Base-by-base conservation (phyloP, 2,113 vertebrate genomes). In the Lagopus muta region DNA sequence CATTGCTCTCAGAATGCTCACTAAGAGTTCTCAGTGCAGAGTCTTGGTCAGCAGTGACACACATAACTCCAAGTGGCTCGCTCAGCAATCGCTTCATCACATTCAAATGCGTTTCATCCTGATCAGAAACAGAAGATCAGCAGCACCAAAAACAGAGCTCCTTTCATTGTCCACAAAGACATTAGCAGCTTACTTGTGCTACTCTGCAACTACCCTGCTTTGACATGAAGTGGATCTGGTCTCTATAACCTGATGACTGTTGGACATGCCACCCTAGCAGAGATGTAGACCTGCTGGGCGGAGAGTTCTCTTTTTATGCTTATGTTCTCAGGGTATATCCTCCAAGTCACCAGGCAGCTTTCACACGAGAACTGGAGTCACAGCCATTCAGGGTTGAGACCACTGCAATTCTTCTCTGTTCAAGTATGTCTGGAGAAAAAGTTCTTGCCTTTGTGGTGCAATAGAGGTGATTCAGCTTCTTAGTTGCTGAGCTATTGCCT, bases 111-210 rank as follows among this genome's bases (percentile, higher is more conserved):
- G 1, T 77, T 91, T 87, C 24, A 67, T 70, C 74, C 62, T 85
- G 62, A 87, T 64, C 54, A 93, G 54, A 92, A 92, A 69, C 48
- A 57, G 54, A 57, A 95, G 94, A 90, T 85, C 71, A 50, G 38
- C 50, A 62, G 8, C 70, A 71, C 91, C 45, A 77, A 82, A 87
- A 78, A 90, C 58, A 78, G 60, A 80, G 60, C 32, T 89, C 28
- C 43, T 95, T 92, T 89, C 17, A 21, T 90, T 88, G 85, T 55
- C 50, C 64, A 25, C 1, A 1, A 80, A 64, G 62, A 54, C 52
- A 82, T 20, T 71, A 91, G 11, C 42, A 45, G 89, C 36, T 61
- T 90, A 11, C 17, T 38, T 36, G 10, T 58, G 28, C 64, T 79
- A 5, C 24, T 58, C 55, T 64, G 67, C 25, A 82, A 61, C 32